Percentiles rank a stretch among this genome's conserved stretches.
Conservation (phyloP, 1,140 invertebrate species). For the Macrocentrus cingulum region DNA sequence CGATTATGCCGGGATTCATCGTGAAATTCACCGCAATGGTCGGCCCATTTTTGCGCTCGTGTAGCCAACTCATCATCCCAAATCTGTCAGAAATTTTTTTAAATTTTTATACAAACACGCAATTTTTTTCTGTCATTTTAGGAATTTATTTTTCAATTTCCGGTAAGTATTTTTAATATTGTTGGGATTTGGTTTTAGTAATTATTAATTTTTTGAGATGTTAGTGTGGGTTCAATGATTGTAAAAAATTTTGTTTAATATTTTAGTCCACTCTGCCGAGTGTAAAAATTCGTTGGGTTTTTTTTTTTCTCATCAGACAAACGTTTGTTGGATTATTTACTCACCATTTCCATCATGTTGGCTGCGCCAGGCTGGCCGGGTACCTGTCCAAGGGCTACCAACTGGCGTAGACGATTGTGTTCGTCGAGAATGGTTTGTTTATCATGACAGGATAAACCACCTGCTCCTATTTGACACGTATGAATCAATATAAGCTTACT, state of each 20-base stretch:
- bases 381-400: constrained; percentile 77
- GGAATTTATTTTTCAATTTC: no score
- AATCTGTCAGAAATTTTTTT: constrained; percentile 56
- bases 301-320: neutral
- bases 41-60: constrained; percentile 80
- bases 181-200: no score
- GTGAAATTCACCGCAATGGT: constrained; percentile 75
- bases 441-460: constrained; percentile 70
- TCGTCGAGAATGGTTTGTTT: constrained; percentile 74
- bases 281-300: no score
- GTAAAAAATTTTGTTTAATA: constrained; percentile 1
- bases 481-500: neutral
- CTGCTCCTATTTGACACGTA: constrained; percentile 57
- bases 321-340: constrained; percentile 28
- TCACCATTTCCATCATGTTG: constrained; percentile 82
- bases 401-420: constrained; percentile 77
- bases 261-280: neutral
- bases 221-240: no score
- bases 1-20: constrained; percentile 66
- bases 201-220: no score
- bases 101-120: neutral
- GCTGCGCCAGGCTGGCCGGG: constrained; percentile 74
- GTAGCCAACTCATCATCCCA: constrained; percentile 87
- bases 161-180: no score
- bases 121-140: no score